Evolutionary conservation across 2,888 invertebrate genomes (phyloP).

Genomic region (Scaptomyza parva): DNA sequence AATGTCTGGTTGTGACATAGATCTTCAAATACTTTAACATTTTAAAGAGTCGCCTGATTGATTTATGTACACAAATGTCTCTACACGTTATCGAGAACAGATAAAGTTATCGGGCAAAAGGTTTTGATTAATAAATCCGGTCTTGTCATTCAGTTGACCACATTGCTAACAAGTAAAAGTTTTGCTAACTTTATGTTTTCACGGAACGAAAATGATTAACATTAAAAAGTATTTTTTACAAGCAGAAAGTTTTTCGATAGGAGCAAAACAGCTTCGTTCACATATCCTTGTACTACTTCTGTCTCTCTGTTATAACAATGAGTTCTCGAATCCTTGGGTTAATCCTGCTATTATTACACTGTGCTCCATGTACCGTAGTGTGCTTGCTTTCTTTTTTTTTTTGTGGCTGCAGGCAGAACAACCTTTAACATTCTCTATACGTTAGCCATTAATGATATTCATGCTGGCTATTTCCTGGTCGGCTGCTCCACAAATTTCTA

Average conservation of each 20-base stretch:
- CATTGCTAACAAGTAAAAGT: no score
- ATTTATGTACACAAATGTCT: no score
- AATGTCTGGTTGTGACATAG: not conserved
- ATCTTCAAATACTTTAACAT: not conserved
- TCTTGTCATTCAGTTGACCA: no score
- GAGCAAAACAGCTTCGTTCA: no score
- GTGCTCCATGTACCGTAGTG: not conserved
- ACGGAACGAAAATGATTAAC: no score
- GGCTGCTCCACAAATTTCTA: conserved; percentile 50
- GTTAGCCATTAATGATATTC: conserved; percentile 71
- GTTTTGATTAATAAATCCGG: no score
- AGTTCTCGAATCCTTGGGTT: conserved; percentile 4
- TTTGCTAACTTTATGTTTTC: no score
- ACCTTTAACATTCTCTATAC: conserved; percentile 35
- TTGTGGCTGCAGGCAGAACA: conserved; percentile 7
- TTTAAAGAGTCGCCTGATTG: no score
- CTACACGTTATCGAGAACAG: no score
- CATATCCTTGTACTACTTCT: not conserved
- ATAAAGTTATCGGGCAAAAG: no score
- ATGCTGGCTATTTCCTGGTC: conserved; percentile 67
- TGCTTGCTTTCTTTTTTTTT: conserved; percentile 7
- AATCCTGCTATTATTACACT: conserved; percentile 4
- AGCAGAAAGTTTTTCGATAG: no score
- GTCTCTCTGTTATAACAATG: conserved; percentile 1
- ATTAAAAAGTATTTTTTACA: no score